These are phyloP conservation scores for Furcula furcula DNA, from an alignment of 2,888 invertebrate genomes.

Conservation along the genomic window DNA sequence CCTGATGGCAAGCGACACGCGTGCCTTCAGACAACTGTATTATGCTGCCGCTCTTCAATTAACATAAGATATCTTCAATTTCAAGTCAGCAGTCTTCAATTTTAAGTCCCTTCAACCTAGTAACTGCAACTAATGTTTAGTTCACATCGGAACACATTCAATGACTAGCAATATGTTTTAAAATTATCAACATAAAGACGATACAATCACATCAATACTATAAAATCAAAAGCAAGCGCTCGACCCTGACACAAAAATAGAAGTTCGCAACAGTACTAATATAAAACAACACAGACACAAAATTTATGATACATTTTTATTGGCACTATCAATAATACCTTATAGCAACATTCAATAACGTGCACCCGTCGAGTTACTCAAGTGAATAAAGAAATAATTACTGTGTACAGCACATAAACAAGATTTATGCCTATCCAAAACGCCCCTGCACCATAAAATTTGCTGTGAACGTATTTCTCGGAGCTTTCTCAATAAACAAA, in stretches of 20 bases:
- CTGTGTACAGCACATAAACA: slow-evolving; percentile 60
- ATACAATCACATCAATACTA: too few relatives aligned
- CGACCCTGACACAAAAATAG: slow-evolving; percentile 32
- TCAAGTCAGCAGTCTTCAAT: too few relatives aligned
- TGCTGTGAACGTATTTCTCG: slow-evolving; percentile 58
- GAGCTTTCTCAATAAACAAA: slow-evolving; percentile 69
- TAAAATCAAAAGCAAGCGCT: neutral
- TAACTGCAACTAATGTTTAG: too few relatives aligned
- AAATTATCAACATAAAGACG: too few relatives aligned
- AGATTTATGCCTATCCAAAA: slow-evolving; percentile 63
- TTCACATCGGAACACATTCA: too few relatives aligned
- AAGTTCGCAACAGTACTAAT: slow-evolving; percentile 48
- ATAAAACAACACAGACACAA: slow-evolving; percentile 42
- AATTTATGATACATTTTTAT: slow-evolving; percentile 73
- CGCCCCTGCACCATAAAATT: slow-evolving; percentile 64
- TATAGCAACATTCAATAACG: slow-evolving; percentile 76
- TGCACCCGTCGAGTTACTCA: slow-evolving; percentile 61
- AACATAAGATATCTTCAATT: too few relatives aligned
- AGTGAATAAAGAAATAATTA: slow-evolving; percentile 77
- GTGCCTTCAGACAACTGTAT: too few relatives aligned
- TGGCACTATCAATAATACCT: slow-evolving; percentile 73
- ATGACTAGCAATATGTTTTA: too few relatives aligned
- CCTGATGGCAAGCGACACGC: too few relatives aligned
- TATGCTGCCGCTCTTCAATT: too few relatives aligned
- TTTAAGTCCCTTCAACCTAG: too few relatives aligned